Base-by-base conservation (phyloP, 2,888 invertebrate genomes). In the Drosophila phalerata region DNA sequence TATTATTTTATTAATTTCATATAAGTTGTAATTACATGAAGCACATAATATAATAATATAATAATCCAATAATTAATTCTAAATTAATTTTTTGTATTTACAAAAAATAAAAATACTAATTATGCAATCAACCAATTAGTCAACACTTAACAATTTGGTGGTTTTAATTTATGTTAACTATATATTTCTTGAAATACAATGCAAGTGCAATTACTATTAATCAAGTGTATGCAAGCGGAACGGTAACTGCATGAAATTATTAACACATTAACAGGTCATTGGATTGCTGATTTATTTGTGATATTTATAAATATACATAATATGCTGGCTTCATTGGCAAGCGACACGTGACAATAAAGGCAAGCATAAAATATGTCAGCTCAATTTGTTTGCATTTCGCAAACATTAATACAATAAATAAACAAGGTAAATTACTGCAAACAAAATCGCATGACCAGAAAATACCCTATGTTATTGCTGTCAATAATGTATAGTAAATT, bases 251-350 rank as follows among this genome's bases (percentile, higher is more conserved):
- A 49, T 66, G 64, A 80, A 55, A 77, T 77, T 82, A 85, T 83
- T 74, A 88, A 83, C 80, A 82, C 83, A 87, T 83, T 88, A 85
- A 79, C 80, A 77, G 69, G 28, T 47, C 63, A 64, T 73, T 73
- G 73, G 47, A 51, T 68, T 60, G 34, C 58, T 80, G 83, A 83
- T 88, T 87, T 83, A 88, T 88, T 70, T 83, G 64, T 45, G 66
- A 77, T 74, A 83, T 77, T 69, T 63, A 83, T 83, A 83, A 72
- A 77, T 77, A 83, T n/a, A n/a, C n/a, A n/a, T 79, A 75, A 76
- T 84, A 69, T 75, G 69, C 79, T 52, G 78, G 63, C 70, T 64
- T 70, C 56, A 71, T 67, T 45, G 78, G 71, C 49, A 63, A 55
- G 61, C 85, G 82, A 85, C 82, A 88, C 77, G 83, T 85, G 85